Evolutionary conservation across 2,113 vertebrate genomes (phyloP).

Genomic region (Prionailurus bengalensis): DNA sequence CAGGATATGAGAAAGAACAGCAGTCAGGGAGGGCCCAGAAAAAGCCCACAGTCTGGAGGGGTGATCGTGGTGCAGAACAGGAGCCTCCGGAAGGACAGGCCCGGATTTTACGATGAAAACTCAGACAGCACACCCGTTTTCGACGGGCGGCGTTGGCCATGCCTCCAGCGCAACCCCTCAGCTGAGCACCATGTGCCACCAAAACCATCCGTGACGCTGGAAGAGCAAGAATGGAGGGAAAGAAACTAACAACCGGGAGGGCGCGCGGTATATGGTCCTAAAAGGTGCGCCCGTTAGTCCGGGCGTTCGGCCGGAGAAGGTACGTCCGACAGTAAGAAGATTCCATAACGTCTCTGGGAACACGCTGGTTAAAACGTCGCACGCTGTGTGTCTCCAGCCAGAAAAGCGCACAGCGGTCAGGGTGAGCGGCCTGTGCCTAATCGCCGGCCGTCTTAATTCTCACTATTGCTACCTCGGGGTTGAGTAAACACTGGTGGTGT

Average conservation of each 20-base stretch:
- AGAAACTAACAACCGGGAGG: not conserved
- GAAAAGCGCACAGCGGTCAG: not conserved
- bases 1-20: not conserved
- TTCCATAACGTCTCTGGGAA: slow-evolving; percentile 18
- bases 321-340: not conserved
- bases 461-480: slow-evolving; percentile 29
- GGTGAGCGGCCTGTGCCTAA: slow-evolving; percentile 30
- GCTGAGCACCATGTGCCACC: not conserved
- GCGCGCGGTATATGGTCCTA: not conserved
- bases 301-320: slow-evolving; percentile 44
- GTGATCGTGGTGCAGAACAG: fast-evolving
- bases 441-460: slow-evolving; percentile 49
- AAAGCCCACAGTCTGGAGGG: not conserved
- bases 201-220: not conserved
- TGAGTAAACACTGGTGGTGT: slow-evolving; percentile 33
- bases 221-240: not conserved
- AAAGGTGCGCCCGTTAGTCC: not conserved
- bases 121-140: not conserved
- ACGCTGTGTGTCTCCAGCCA: fast-evolving
- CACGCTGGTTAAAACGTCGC: slow-evolving; percentile 29
- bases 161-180: not conserved
- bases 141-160: not conserved
- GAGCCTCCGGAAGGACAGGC: not conserved
- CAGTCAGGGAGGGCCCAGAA: not conserved
- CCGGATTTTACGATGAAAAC: fast-evolving